A percentile compares a stretch with the other conserved stretches of the same genome.
Conservation (phyloP, 2,797 vertebrate species). For the Enteromius afrohamiltoni region DNA sequence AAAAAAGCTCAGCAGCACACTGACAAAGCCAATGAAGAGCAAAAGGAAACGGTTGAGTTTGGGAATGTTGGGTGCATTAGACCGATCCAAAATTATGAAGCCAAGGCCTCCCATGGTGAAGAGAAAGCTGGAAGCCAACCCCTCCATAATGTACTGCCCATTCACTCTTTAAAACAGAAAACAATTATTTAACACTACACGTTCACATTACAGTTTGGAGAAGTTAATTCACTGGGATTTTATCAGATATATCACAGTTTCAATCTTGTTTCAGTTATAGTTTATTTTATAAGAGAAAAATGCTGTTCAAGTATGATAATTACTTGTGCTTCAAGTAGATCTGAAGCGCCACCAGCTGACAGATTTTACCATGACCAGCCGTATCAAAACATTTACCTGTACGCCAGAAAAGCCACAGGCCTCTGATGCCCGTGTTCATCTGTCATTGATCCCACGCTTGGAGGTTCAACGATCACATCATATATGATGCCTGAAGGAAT, state of each 20-base stretch:
- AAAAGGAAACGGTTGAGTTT: conserved; percentile 97
- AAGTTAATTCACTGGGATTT: neutral
- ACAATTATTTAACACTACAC: neutral
- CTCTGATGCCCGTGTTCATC: conserved; percentile 97
- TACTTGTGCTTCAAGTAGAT: neutral
- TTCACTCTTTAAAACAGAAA: conserved; percentile 84
- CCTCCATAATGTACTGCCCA: conserved; percentile 99
- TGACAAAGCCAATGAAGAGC: conserved; percentile 97
- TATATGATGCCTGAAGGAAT: conserved; percentile 90
- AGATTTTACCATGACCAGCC: neutral
- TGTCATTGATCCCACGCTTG: conserved; percentile 98
- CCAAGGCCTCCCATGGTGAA: conserved; percentile 99
- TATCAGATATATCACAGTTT: neutral
- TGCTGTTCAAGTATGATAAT: no score
- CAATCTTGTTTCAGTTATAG: neutral
- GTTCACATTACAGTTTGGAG: neutral
- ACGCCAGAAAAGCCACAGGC: conserved; percentile 95
- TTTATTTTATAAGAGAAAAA: neutral
- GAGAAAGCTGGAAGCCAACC: conserved; percentile 96
- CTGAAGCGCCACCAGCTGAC: neutral
- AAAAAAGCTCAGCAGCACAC: conserved; percentile 97
- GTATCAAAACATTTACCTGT: conserved; percentile 80
- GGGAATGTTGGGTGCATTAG: conserved; percentile 97
- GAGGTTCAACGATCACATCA: conserved; percentile 97
- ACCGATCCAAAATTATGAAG: conserved; percentile 97